Percentiles rank a stretch among this genome's conserved stretches.
phyloP scores from a whole-genome alignment of 2,888 invertebrate genomes.

The Azorinus chamasolen region DNA sequence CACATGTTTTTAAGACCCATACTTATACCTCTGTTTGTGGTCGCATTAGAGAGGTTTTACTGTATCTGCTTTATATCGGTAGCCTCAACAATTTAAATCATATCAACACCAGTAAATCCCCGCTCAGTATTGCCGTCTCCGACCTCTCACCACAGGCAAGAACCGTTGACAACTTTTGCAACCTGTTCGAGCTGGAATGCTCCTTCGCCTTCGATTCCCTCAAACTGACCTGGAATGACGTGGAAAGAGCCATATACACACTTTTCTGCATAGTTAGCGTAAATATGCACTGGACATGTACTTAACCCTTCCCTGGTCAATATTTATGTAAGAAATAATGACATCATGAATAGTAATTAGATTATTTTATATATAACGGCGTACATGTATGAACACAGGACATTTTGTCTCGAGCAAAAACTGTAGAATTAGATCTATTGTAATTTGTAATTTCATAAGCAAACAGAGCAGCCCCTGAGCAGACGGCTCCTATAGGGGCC shows the following conservation, averaged over 20 bases:
- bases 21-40: not conserved
- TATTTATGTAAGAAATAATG: too few relatives aligned
- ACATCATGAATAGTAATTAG: too few relatives aligned
- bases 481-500: too few relatives aligned
- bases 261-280: slow-evolving; percentile 54
- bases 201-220: slow-evolving; percentile 40
- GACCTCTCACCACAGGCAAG: slow-evolving; percentile 44
- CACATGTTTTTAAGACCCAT: too few relatives aligned
- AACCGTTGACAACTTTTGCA: slow-evolving; percentile 52
- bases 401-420: too few relatives aligned
- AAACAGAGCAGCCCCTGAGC: too few relatives aligned
- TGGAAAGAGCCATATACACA: slow-evolving; percentile 29
- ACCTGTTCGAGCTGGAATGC: slow-evolving; percentile 56
- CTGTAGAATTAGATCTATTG: too few relatives aligned
- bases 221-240: slow-evolving; percentile 45
- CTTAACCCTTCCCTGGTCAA: too few relatives aligned
- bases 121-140: slow-evolving; percentile 22
- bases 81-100: slow-evolving; percentile 1
- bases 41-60: too few relatives aligned
- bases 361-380: too few relatives aligned
- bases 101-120: not conserved
- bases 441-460: too few relatives aligned
- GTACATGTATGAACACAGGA: too few relatives aligned
- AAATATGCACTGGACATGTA: not conserved
- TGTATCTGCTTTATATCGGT: not conserved